phyloP scores from a whole-genome alignment of 2,888 invertebrate genomes.

The Heliconius ismenius region DNA sequence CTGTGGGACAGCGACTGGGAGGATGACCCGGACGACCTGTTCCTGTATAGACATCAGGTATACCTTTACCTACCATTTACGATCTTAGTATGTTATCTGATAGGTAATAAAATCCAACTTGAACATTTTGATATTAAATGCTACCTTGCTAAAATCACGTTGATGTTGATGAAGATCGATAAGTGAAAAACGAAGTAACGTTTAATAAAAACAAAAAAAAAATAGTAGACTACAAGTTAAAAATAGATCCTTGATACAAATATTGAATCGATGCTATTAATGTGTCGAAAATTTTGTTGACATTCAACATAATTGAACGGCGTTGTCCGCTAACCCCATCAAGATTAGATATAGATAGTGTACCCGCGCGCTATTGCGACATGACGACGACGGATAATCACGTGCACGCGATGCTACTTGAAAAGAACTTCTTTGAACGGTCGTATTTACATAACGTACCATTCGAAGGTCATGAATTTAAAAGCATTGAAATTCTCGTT shows the following conservation, averaged over 20 bases:
- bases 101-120: not conserved
- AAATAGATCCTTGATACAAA: not conserved
- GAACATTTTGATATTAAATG: too few species aligned
- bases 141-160: not conserved
- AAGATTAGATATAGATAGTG: not conserved
- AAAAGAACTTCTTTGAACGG: not conserved
- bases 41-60: conserved; percentile 90
- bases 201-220: not conserved
- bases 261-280: not conserved
- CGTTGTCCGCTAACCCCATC: not conserved
- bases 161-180: not conserved
- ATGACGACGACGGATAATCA: not conserved
- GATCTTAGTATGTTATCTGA: not conserved
- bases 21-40: conserved; percentile 92
- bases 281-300: not conserved
- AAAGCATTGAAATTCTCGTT: not conserved
- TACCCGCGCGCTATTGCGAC: too few species aligned
- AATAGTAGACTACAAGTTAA: not conserved
- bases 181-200: not conserved
- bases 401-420: not conserved
- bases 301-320: not conserved
- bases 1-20: conserved; percentile 95
- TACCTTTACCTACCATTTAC: conserved; percentile 31
- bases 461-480: not conserved
- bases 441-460: not conserved